Conservation (phyloP, 1,140 invertebrate species). For the Ceratoteleas bidentatus region DNA sequence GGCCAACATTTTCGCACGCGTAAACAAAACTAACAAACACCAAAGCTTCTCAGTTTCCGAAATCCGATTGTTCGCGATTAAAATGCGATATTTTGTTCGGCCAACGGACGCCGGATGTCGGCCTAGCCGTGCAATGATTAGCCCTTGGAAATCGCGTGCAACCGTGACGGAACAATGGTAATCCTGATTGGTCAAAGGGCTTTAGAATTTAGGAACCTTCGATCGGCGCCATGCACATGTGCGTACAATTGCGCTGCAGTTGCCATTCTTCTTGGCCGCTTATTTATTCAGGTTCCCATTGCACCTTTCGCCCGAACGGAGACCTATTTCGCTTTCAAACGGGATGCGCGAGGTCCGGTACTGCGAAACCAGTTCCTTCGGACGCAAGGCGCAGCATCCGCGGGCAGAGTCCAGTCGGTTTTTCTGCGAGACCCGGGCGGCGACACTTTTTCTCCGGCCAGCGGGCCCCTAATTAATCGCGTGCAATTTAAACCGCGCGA, state of each 20-base stretch:
- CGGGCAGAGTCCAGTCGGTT: conserved; percentile 74
- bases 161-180: no score
- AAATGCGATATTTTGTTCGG: no score
- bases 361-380: conserved; percentile 74
- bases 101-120: no score
- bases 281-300: conserved; percentile 53
- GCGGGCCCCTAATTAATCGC: conserved; percentile 24
- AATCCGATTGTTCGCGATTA: no score
- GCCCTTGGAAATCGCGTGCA: no score
- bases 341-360: conserved; percentile 29
- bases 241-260: conserved; percentile 32
- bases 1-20: no score
- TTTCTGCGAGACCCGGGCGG: conserved; percentile 58
- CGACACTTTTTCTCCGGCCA: conserved; percentile 22
- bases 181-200: conserved; percentile 71
- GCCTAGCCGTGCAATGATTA: no score
- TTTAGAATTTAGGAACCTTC: conserved; percentile 73
- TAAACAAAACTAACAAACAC: no score
- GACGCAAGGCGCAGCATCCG: conserved; percentile 75
- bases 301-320: conserved; percentile 43
- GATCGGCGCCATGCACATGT: conserved; percentile 24
- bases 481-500: conserved; percentile 10
- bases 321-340: conserved; percentile 57
- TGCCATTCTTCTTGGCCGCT: conserved; percentile 30
- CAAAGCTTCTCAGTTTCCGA: no score